These are phyloP conservation scores for Hycleus phaleratus DNA, from an alignment of 1,140 invertebrate species.

Conservation along the genomic window DNA sequence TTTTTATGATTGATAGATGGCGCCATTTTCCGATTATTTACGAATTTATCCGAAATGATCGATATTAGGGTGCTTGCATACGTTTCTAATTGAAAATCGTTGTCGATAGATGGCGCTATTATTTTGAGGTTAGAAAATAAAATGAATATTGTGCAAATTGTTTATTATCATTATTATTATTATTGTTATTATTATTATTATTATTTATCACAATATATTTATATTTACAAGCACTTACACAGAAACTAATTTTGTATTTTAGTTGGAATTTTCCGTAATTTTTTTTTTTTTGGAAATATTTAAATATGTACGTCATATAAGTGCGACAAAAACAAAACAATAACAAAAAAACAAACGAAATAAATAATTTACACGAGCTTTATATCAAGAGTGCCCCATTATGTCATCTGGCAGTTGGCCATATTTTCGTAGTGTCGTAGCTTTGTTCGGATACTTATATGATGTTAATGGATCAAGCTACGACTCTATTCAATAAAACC, in stretches of 20 bases:
- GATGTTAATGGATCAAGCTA: not conserved
- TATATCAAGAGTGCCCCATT: not conserved
- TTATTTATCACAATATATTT: conserved; percentile 35
- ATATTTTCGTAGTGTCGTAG: no score
- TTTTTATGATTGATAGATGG: no score
- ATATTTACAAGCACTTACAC: conserved; percentile 39
- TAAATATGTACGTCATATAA: not conserved
- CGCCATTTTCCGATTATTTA: not conserved
- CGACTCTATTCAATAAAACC: conserved; percentile 3
- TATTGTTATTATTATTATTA: no score
- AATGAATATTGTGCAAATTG: conserved; percentile 34
- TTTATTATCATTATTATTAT: conserved; percentile 10
- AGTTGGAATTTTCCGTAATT: conserved; percentile 20
- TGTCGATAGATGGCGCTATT: not conserved
- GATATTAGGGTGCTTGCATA: not conserved
- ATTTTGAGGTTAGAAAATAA: not conserved
- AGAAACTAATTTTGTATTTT: conserved; percentile 26
- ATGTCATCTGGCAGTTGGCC: not conserved
- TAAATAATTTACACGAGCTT: conserved; percentile 4
- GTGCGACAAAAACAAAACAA: no score
- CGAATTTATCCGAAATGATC: not conserved
- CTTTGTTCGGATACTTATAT: not conserved
- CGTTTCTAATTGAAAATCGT: no score
- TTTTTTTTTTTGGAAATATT: conserved; percentile 23
- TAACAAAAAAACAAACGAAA: no score